Evolutionary conservation across 2,888 invertebrate species (phyloP).

Genomic region (Cynaeus angustus): DNA sequence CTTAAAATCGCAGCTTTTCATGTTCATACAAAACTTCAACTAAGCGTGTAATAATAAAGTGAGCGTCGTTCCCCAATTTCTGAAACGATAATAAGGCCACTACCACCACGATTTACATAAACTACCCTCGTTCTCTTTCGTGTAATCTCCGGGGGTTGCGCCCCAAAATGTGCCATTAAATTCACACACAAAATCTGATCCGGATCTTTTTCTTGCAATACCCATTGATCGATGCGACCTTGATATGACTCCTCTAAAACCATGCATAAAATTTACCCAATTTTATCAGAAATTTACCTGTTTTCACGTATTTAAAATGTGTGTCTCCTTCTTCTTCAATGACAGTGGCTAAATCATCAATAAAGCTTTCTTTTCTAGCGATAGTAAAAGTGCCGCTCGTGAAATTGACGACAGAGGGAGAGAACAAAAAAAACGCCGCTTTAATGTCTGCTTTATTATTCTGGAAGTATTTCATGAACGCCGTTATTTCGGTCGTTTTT

Average conservation of each 20-base stretch:
- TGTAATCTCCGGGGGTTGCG: neutral
- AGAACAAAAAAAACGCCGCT: conserved; percentile 23
- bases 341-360: neutral
- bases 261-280: neutral
- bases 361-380: neutral
- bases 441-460: conserved; percentile 11
- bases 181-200: conserved; percentile 6
- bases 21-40: neutral
- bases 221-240: conserved; percentile 6
- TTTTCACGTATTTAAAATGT: conserved; percentile 5
- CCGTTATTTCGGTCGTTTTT: conserved; percentile 7
- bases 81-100: neutral
- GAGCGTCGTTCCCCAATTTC: neutral
- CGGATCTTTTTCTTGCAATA: neutral
- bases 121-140: neutral
- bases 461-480: conserved; percentile 12
- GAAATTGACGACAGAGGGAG: neutral
- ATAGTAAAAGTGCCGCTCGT: conserved; percentile 2
- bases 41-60: conserved; percentile 1
- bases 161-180: conserved; percentile 4
- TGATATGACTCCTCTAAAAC: neutral
- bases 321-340: neutral
- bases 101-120: neutral
- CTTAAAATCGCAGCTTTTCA: neutral
- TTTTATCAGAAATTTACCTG: neutral